Evolutionary conservation across 2,888 invertebrate genomes (phyloP).

Genomic region (Himalopsyche kuldschensis): DNA sequence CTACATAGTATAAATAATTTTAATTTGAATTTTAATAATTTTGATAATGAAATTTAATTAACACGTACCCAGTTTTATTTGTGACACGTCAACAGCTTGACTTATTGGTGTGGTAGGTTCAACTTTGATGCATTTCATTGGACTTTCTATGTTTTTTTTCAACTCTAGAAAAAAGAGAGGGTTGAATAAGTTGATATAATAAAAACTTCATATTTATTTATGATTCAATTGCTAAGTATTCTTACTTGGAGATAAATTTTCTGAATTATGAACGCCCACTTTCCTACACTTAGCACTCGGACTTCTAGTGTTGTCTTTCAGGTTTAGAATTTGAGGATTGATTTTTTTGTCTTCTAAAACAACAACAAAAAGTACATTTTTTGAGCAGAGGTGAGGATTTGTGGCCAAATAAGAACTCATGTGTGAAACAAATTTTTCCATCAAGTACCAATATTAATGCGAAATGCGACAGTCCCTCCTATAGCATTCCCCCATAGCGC

Average conservation of each 20-base stretch:
- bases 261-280: not conserved
- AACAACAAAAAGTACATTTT: too few species aligned
- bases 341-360: not conserved
- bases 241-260: not conserved
- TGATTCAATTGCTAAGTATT: not conserved
- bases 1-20: too few species aligned
- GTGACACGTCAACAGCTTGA: not conserved
- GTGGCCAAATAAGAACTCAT: too few species aligned
- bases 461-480: too few species aligned
- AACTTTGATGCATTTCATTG: not conserved
- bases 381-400: too few species aligned
- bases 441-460: too few species aligned
- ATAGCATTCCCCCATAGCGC: too few species aligned
- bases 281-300: not conserved
- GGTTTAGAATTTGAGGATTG: not conserved
- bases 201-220: not conserved
- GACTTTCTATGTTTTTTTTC: not conserved
- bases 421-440: too few species aligned
- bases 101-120: not conserved
- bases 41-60: too few species aligned
- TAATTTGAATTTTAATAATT: too few species aligned
- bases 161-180: not conserved
- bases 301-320: not conserved
- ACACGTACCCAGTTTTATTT: not conserved
- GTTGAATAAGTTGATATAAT: too few species aligned